Evolutionary conservation across 2,888 invertebrate species (phyloP), one percentile per base, ranked within the genome.

Genomic region (Aquatica leii): DNA sequence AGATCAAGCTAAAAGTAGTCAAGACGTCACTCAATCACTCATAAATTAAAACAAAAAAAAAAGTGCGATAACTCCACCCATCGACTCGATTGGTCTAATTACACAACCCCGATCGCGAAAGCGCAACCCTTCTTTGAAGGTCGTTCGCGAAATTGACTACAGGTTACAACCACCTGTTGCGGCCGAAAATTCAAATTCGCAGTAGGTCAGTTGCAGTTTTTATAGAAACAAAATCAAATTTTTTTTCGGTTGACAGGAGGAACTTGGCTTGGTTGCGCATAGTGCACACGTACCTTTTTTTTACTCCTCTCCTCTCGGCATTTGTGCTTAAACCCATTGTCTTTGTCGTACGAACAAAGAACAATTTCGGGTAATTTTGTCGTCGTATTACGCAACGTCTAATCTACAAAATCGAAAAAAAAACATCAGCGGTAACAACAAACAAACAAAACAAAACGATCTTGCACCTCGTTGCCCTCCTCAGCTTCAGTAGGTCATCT

Each of bases 401-500:
- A 57, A 49, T 57, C 49, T 57, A n/a, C n/a, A n/a, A 2, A 24
- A 24, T 24, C 24, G 24, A 24, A 6, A 24, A 4, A 48, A 37
- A 37, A 37, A 14, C 37, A 48, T 49, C 24, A 24, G 2, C 24
- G 4, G 24, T 6, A 24, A 24, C 24, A 24, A 24, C 24, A 24
- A 24, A 24, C 24, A 24, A 24, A 24, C 24, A 24, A 24, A 24
- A 24, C 24, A 24, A 24, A 6, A 24, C 24, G 24, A 24, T 58
- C 67, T 52, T 64, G 67, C 64, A 64, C 64, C 64, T 64, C 64
- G 61, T 41, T 59, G 62, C 57, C 59, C 58, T 62, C 57, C 59
- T 58, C 55, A 59, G 62, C 66, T 68, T 71, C 69, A 69, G 62
- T 71, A 66, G 69, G 69, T 69, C 69, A 69, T 62, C 52, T 43